Percentiles rank a stretch among this genome's conserved stretches.
Evolutionary conservation across 2,888 invertebrate species (phyloP).

Genomic region (Tenthredo livida): DNA sequence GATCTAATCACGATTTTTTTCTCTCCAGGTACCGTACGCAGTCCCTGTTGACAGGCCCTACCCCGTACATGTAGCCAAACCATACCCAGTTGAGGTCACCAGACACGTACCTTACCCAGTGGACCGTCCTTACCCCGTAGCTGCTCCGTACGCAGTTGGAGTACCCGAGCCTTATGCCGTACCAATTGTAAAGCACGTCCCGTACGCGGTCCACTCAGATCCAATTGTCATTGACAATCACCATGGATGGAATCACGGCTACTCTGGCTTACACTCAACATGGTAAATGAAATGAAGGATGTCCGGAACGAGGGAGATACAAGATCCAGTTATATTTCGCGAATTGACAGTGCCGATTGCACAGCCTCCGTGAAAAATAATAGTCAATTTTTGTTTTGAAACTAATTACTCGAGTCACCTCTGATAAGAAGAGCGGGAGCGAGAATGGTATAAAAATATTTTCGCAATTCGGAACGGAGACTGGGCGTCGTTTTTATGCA

Average conservation of each 20-base stretch:
- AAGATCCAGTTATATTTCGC: conserved; percentile 8
- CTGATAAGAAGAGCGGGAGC: conserved; percentile 32
- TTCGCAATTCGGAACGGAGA: neutral
- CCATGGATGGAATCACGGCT: conserved; percentile 56
- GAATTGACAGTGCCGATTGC: conserved; percentile 47
- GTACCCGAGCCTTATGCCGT: conserved; percentile 75
- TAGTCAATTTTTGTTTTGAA: neutral
- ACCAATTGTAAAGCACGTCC: conserved; percentile 73
- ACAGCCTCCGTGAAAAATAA: neutral
- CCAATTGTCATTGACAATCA: conserved; percentile 68
- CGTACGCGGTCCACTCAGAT: conserved; percentile 62
- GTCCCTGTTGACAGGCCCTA: conserved; percentile 75
- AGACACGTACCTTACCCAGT: conserved; percentile 73
- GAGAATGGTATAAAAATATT: conserved; percentile 10
- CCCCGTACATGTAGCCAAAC: conserved; percentile 74
- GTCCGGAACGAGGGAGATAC: conserved; percentile 1
- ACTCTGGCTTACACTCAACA: conserved; percentile 38
- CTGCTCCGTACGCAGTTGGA: conserved; percentile 68
- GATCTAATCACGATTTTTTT: neutral
- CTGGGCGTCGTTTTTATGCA: conserved; percentile 14
- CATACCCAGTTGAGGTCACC: conserved; percentile 75
- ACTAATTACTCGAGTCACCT: conserved; percentile 36
- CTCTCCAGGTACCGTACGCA: conserved; percentile 73
- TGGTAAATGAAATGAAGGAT: conserved; percentile 50
- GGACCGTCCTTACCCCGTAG: conserved; percentile 72